Evolutionary conservation across 2,113 vertebrate genomes (phyloP).

Genomic region (Psilopsiagon aymara): DNA sequence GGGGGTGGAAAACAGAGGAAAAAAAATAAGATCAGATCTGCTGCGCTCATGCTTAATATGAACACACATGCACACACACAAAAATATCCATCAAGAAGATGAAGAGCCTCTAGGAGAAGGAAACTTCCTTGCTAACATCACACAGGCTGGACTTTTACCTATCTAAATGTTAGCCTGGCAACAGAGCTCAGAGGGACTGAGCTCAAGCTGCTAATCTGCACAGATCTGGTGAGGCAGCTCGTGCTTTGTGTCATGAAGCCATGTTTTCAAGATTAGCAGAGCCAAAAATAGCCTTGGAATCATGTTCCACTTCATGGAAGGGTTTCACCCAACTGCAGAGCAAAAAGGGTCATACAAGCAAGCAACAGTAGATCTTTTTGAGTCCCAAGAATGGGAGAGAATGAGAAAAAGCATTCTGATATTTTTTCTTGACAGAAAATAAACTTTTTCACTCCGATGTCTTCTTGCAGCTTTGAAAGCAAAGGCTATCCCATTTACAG

Average conservation of each 20-base stretch:
- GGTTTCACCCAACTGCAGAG: not conserved
- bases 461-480: not conserved
- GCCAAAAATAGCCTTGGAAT: slow-evolving; percentile 40
- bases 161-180: not conserved
- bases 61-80: not conserved
- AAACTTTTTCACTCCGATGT: not conserved
- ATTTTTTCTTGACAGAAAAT: not conserved
- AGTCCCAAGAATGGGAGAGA: not conserved
- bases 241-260: not conserved
- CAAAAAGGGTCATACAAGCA: not conserved
- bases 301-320: not conserved
- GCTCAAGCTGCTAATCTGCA: not conserved
- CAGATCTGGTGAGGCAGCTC: not conserved
- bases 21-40: not conserved
- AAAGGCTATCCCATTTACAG: not conserved
- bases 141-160: slow-evolving; percentile 6
- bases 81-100: slow-evolving; percentile 21
- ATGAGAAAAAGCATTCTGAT: not conserved
- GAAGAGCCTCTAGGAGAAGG: not conserved
- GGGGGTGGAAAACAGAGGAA: too few species aligned
- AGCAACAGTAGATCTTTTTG: not conserved
- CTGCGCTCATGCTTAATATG: not conserved
- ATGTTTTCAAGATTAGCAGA: not conserved
- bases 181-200: not conserved
- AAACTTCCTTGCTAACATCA: not conserved